phyloP scores from a whole-genome alignment of 2,797 vertebrate genomes.

The Myripristis jacobus region DNA sequence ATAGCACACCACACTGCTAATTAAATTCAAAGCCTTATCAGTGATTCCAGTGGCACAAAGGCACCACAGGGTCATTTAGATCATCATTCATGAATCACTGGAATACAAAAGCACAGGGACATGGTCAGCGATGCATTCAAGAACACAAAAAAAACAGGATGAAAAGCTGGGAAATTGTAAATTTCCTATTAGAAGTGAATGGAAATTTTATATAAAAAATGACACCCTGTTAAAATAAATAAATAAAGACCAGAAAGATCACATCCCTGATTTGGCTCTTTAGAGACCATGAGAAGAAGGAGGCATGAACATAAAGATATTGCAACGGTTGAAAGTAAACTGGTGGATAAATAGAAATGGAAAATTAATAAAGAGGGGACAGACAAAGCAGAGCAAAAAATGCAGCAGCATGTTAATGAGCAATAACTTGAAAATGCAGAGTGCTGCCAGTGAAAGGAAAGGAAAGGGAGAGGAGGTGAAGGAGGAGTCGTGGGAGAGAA shows the following conservation, averaged over 20 bases:
- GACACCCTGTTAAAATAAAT: too few relatives aligned
- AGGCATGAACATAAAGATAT: too few relatives aligned
- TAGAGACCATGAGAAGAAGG: not conserved
- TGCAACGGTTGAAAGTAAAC: not conserved
- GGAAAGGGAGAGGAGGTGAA: constrained; percentile 34
- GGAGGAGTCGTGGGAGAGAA: constrained; percentile 8
- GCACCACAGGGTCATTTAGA: constrained; percentile 51
- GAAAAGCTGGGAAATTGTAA: constrained; percentile 12
- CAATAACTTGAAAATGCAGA: constrained; percentile 29
- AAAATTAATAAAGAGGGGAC: not conserved
- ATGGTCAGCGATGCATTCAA: not conserved
- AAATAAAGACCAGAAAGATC: too few relatives aligned
- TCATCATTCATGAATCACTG: constrained; percentile 44
- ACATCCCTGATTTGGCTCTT: constrained; percentile 18
- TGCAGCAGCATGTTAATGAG: constrained; percentile 3
- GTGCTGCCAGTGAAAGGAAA: constrained; percentile 24
- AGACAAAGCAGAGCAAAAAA: not conserved
- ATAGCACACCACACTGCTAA: constrained; percentile 33
- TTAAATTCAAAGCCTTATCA: constrained; percentile 63
- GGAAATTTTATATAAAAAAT: too few relatives aligned
- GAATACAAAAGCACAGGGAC: constrained; percentile 25
- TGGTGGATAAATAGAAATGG: not conserved
- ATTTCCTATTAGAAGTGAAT: not conserved
- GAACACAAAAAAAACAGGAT: not conserved
- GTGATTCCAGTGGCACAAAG: constrained; percentile 53